Evolutionary conservation across 2,888 invertebrate genomes (phyloP).

Genomic region (Drosophila pegasa): DNA sequence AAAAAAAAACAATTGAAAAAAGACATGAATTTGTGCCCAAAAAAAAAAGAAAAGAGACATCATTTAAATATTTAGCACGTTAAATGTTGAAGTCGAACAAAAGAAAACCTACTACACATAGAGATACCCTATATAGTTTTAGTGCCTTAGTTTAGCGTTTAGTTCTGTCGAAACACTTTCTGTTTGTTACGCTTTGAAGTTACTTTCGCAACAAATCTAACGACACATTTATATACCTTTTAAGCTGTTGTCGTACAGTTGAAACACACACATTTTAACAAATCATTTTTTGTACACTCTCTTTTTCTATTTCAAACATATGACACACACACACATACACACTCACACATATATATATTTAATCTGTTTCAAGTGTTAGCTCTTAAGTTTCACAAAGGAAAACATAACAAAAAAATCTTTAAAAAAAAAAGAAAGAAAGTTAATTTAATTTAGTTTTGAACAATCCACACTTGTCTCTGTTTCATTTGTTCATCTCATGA

Average conservation of each 20-base stretch:
- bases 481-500: slow-evolving; percentile 77
- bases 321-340: slow-evolving; percentile 42
- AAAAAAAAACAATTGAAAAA: slow-evolving; percentile 33
- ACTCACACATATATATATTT: slow-evolving; percentile 30
- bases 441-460: slow-evolving; percentile 26
- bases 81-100: slow-evolving; percentile 64
- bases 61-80: slow-evolving; percentile 60
- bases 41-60: slow-evolving; percentile 66
- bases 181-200: slow-evolving; percentile 65
- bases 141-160: slow-evolving; percentile 54
- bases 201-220: slow-evolving; percentile 35
- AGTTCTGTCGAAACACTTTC: slow-evolving; percentile 59
- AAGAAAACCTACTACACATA: slow-evolving; percentile 12
- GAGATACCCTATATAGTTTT: slow-evolving; percentile 49
- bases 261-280: slow-evolving; percentile 29
- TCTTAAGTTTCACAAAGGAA: slow-evolving; percentile 51
- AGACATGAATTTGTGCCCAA: slow-evolving; percentile 76
- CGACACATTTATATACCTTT: slow-evolving; percentile 38
- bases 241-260: slow-evolving; percentile 52
- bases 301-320: slow-evolving; percentile 36
- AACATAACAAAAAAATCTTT: background rate
- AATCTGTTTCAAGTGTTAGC: slow-evolving; percentile 57
- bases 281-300: slow-evolving; percentile 47
- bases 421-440: slow-evolving; percentile 3
- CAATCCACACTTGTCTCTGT: slow-evolving; percentile 60